These are phyloP conservation scores for Calephelis nemesis DNA, from an alignment of 1,140 invertebrate genomes.

Conservation along the genomic window DNA sequence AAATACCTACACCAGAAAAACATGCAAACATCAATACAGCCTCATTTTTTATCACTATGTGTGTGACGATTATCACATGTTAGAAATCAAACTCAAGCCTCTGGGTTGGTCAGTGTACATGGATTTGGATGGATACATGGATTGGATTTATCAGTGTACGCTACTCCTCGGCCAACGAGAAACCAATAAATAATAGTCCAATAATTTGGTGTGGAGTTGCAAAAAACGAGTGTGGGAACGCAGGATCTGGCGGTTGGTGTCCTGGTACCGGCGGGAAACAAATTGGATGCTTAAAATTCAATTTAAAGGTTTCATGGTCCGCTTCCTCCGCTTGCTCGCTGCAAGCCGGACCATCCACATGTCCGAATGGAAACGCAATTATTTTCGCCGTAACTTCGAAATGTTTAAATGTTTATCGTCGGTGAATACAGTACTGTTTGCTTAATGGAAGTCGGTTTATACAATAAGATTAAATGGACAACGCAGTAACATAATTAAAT, in stretches of 20 bases:
- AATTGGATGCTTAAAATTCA: slow-evolving; percentile 79
- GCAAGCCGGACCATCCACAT: slow-evolving; percentile 60
- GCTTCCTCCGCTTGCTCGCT: slow-evolving; percentile 66
- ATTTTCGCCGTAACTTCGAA: slow-evolving; percentile 58
- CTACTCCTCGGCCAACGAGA: too few relatives aligned
- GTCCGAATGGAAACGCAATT: slow-evolving; percentile 66
- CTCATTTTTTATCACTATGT: too few relatives aligned
- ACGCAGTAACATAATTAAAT: slow-evolving; percentile 19
- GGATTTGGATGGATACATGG: too few relatives aligned
- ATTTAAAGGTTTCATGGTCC: slow-evolving; percentile 75
- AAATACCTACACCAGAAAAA: too few relatives aligned
- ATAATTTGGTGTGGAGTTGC: slow-evolving; percentile 41
- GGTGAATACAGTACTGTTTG: slow-evolving; percentile 31
- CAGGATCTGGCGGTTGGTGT: slow-evolving; percentile 44
- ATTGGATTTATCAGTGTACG: too few relatives aligned
- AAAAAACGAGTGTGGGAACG: slow-evolving; percentile 64
- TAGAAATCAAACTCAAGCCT: too few relatives aligned
- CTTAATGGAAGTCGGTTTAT: slow-evolving; percentile 26
- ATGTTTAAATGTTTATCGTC: slow-evolving; percentile 53
- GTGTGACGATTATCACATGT: too few relatives aligned
- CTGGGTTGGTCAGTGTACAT: too few relatives aligned
- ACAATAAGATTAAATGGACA: slow-evolving; percentile 10
- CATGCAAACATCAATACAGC: too few relatives aligned
- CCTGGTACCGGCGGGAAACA: slow-evolving; percentile 59
- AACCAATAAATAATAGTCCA: not conserved